These are phyloP conservation scores for Cephus pygmeus DNA, from an alignment of 2,888 invertebrate genomes.

Conservation along the genomic window DNA sequence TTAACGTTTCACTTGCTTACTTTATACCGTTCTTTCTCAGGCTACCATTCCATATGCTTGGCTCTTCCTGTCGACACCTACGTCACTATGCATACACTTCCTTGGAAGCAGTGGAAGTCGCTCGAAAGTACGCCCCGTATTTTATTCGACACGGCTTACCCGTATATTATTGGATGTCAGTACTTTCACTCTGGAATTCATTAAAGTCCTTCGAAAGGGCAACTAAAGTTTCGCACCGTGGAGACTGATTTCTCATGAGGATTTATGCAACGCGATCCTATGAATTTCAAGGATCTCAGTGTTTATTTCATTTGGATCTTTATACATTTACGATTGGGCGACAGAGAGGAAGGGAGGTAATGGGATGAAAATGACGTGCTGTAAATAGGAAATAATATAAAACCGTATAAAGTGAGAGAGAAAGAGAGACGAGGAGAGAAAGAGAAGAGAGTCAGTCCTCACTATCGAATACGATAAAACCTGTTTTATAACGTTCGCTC, in stretches of 20 bases:
- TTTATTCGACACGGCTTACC: background rate
- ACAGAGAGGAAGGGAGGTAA: background rate
- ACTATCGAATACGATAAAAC: slow-evolving; percentile 1
- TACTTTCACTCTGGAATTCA: background rate
- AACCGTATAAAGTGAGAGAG: background rate
- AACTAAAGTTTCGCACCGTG: background rate
- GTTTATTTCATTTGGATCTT: background rate
- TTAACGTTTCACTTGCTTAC: background rate
- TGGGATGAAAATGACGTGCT: background rate
- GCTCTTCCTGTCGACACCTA: background rate
- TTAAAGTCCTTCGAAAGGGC: background rate
- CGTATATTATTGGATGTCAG: background rate
- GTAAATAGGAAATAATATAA: background rate
- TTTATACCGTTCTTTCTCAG: background rate
- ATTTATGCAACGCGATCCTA: background rate
- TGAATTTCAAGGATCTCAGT: background rate
- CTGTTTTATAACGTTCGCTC: slow-evolving; percentile 5
- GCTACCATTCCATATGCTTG: background rate
- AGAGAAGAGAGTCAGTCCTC: background rate
- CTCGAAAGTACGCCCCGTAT: background rate
- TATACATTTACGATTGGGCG: background rate
- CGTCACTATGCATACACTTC: background rate
- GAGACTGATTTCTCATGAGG: background rate
- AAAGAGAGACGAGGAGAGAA: background rate
- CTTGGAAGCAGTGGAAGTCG: background rate